A percentile compares a stretch with the other conserved stretches of the same genome.
These are phyloP conservation scores for Halictus quadricinctus DNA, from an alignment of 2,888 invertebrate species.

Conservation along the genomic window DNA sequence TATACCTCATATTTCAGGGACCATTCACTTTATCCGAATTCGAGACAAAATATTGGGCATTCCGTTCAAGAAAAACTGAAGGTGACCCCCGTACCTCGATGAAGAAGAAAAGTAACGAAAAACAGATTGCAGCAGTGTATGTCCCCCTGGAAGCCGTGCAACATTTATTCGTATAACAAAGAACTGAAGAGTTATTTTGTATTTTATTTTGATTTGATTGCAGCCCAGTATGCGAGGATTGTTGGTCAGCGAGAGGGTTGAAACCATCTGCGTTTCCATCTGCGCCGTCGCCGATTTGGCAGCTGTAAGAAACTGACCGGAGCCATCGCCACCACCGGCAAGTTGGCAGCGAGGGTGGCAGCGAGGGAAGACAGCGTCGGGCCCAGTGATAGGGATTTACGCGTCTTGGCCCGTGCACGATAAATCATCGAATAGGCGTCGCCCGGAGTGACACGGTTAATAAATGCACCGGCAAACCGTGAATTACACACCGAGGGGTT, in stretches of 20 bases:
- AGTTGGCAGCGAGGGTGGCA: not conserved
- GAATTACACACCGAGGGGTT: constrained; percentile 67
- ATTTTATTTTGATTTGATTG: too few species aligned
- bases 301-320: constrained; percentile 68
- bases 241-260: constrained; percentile 62
- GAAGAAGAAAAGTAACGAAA: too few species aligned
- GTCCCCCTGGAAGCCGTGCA: too few species aligned
- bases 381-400: constrained; percentile 55
- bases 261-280: constrained; percentile 77
- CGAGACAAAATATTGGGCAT: too few species aligned
- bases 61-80: too few species aligned
- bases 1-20: too few species aligned
- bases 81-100: too few species aligned
- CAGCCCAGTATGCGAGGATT: too few species aligned
- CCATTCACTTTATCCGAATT: too few species aligned
- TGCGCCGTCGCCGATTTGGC: constrained; percentile 68
- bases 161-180: too few species aligned
- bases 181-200: too few species aligned
- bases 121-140: too few species aligned
- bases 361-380: constrained; percentile 54
- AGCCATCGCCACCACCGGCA: not conserved
- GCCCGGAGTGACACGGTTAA: constrained; percentile 79
- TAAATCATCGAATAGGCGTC: constrained; percentile 78
- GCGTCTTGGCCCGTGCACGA: constrained; percentile 61
- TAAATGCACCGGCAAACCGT: constrained; percentile 74